Evolutionary conservation across 2,888 invertebrate species (phyloP), one percentile per base, ranked within the genome.

Genomic region (Hedya salicella): DNA sequence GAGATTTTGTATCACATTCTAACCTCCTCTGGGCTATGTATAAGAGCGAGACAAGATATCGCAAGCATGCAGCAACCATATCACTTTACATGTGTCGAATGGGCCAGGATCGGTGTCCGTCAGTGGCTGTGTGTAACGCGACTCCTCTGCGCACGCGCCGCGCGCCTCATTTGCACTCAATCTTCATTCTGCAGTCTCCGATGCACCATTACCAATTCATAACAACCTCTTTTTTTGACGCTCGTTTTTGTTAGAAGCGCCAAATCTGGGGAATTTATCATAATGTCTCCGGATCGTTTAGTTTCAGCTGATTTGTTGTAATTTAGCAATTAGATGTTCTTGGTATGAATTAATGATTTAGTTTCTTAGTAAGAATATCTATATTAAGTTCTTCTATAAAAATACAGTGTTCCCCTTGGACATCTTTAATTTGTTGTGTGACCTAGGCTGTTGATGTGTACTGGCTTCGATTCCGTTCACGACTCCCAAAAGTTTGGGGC

Each of bases 141-240:
- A 90, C 78, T 77, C 75, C 79, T 78, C 77, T 79, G 81, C 80
- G 87, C 89, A 86, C 91, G 90, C 87, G 89, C 87, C 85, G 79
- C 79, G 73, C 85, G 90, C 81, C 71, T 81, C 89, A 90, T 91
- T 90, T 88, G 80, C 89, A 82, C 81, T 85, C 88, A 89, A 90
- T 90, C 88, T 90, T 89, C 89, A 89, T 88, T 89, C 85, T 83
- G 84, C 88, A 87, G 79, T 73, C 74, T 74, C 77, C 71, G 78
- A 90, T 90, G 91, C 91, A 86, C 81, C 89, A 91, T 91, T 91
- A 85, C 81, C 75, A 75, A 83, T 83, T 81, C 79, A 91, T 87
- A 91, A 87, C 80, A 81, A 72, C 75, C 75, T 78, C 78, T 77
- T 85, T 85, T 57, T 82, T 78, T 73, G 66, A 60, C 57, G 67